Percentiles rank a stretch among this genome's conserved stretches.
phyloP scores from a whole-genome alignment of 2,888 invertebrate genomes.

The Kuschelorhynchus macadamiae region DNA sequence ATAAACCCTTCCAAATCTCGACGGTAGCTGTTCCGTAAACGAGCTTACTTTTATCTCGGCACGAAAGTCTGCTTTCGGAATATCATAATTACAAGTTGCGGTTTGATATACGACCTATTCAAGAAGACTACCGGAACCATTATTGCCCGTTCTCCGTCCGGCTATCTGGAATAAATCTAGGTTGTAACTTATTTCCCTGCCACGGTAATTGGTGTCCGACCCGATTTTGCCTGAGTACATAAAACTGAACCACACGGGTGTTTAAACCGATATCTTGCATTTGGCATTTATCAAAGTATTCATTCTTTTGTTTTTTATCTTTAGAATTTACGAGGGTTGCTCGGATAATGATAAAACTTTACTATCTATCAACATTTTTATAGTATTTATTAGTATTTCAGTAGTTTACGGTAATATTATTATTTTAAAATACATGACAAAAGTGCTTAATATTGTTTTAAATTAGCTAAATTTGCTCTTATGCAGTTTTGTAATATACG shows the following conservation, averaged over 20 bases:
- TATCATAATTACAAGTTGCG: slow-evolving; percentile 54
- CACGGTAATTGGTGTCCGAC: slow-evolving; percentile 44
- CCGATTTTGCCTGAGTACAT: slow-evolving; percentile 45
- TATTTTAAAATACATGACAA: too few species aligned
- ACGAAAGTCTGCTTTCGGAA: slow-evolving; percentile 45
- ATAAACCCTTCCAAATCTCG: slow-evolving; percentile 49
- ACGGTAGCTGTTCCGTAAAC: slow-evolving; percentile 53
- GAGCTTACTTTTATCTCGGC: slow-evolving; percentile 48
- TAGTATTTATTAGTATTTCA: too few species aligned
- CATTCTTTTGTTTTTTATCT: too few species aligned
- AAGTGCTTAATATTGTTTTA: too few species aligned
- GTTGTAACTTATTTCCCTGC: slow-evolving; percentile 49
- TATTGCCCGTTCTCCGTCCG: slow-evolving; percentile 40
- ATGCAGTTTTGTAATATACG: too few species aligned
- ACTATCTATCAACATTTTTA: too few species aligned
- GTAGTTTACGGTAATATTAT: too few species aligned
- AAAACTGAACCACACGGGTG: slow-evolving; percentile 17
- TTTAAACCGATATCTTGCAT: neutral
- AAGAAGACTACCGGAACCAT: slow-evolving; percentile 61
- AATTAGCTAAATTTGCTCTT: too few species aligned
- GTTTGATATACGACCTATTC: slow-evolving; percentile 53
- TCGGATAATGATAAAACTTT: too few species aligned
- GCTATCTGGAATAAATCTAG: slow-evolving; percentile 46
- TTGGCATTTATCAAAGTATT: too few species aligned
- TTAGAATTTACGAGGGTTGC: too few species aligned